Conservation (phyloP, 1,140 invertebrate genomes). For the Ips typographus region DNA sequence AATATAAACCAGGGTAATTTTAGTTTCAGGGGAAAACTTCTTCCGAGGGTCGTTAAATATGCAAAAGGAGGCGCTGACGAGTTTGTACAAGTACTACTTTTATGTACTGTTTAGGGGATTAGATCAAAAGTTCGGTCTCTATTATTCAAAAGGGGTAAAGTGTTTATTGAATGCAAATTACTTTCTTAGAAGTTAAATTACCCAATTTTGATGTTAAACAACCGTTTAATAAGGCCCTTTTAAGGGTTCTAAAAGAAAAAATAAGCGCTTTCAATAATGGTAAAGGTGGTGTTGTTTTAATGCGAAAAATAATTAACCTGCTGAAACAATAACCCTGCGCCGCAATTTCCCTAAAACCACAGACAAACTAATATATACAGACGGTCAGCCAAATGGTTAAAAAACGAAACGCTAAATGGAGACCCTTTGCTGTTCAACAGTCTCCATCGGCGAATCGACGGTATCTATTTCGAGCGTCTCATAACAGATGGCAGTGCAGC, state of each 20-base stretch:
- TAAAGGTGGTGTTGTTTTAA: conserved; percentile 1
- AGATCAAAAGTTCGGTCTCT: conserved; percentile 21
- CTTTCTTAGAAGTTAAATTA: conserved; percentile 28
- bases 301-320: conserved; percentile 3
- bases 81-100: conserved; percentile 7
- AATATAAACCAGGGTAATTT: too few relatives aligned
- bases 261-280: too few relatives aligned
- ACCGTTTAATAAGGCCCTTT: conserved; percentile 11
- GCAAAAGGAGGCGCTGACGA: not conserved
- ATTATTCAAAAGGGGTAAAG: conserved; percentile 29
- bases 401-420: too few relatives aligned
- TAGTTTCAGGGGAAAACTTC: not conserved
- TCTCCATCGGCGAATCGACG: too few relatives aligned
- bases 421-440: too few relatives aligned
- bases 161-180: conserved; percentile 32
- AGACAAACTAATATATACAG: too few relatives aligned
- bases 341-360: conserved; percentile 4
- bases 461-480: too few relatives aligned
- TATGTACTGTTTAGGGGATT: conserved; percentile 16
- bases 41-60: conserved; percentile 9
- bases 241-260: too few relatives aligned
- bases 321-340: too few relatives aligned
- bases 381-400: too few relatives aligned
- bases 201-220: conserved; percentile 29
- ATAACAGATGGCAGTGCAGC: too few relatives aligned